These are phyloP conservation scores for Tupiocoris notatus DNA, from an alignment of 2,888 invertebrate species.

Conservation along the genomic window DNA sequence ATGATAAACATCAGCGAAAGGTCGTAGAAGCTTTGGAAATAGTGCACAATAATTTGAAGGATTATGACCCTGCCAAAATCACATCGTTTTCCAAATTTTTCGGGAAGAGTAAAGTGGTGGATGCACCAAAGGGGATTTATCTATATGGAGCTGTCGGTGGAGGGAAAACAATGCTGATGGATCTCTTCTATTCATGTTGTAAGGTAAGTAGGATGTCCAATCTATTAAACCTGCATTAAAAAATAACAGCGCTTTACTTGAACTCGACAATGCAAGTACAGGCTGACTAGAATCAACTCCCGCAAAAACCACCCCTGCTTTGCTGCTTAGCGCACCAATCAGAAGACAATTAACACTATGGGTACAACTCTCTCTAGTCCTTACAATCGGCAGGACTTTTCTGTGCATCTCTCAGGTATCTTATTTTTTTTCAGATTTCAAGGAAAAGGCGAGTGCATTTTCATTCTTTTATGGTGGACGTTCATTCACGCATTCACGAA, in stretches of 20 bases:
- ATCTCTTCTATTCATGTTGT: constrained; percentile 86
- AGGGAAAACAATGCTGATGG: constrained; percentile 99
- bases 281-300: no score
- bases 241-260: no score
- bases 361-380: no score
- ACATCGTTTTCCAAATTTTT: constrained; percentile 56
- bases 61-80: constrained; percentile 60
- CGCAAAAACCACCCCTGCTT: no score
- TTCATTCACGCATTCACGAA: constrained; percentile 85
- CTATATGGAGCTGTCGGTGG: constrained; percentile 89
- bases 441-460: constrained; percentile 72
- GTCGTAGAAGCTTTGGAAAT: constrained; percentile 69
- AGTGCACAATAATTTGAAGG: constrained; percentile 64
- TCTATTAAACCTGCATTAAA: background rate
- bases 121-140: constrained; percentile 76
- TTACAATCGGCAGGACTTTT: no score
- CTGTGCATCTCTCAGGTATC: no score
- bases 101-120: constrained; percentile 52
- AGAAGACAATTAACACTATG: no score
- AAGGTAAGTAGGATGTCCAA: constrained; percentile 54
- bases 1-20: constrained; percentile 70
- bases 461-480: constrained; percentile 95
- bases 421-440: constrained; percentile 59
- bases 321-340: no score
- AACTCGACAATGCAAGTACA: no score